These are phyloP conservation scores for Muntiacus reevesi DNA, from an alignment of 2,113 vertebrate genomes.

Conservation along the genomic window DNA sequence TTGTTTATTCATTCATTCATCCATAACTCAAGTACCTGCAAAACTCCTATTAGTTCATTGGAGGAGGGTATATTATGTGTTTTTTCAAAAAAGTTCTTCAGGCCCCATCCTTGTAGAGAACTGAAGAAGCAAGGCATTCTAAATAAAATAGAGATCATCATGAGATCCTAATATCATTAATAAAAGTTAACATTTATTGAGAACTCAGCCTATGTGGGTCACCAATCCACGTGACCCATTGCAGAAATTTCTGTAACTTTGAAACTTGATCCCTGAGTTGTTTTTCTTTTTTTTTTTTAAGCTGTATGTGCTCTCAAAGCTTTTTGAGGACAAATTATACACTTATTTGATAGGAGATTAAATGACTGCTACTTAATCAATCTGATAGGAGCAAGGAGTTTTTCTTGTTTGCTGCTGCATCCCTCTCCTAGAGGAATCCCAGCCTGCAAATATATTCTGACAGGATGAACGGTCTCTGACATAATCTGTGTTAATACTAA, in stretches of 20 bases:
- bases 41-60: neutral
- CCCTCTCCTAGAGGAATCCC: neutral
- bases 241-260: conserved; percentile 15
- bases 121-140: neutral
- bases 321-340: neutral
- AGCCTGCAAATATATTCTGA: neutral
- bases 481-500: neutral
- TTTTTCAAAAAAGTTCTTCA: neutral
- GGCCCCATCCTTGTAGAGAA: neutral
- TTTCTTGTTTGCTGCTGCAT: neutral
- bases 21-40: neutral
- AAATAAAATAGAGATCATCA: neutral
- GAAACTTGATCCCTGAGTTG: neutral
- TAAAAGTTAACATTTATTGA: neutral
- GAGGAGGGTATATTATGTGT: neutral
- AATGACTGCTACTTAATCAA: neutral
- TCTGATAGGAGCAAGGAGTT: neutral
- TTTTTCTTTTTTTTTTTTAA: neutral
- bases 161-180: neutral
- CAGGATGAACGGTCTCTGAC: neutral
- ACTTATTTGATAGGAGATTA: conserved; percentile 1
- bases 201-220: neutral
- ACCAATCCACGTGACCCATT: neutral
- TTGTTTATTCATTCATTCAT: neutral
- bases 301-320: neutral